These are phyloP conservation scores for Pseudobourletiella spinata DNA, from an alignment of 1,140 invertebrate species.

Conservation along the genomic window DNA sequence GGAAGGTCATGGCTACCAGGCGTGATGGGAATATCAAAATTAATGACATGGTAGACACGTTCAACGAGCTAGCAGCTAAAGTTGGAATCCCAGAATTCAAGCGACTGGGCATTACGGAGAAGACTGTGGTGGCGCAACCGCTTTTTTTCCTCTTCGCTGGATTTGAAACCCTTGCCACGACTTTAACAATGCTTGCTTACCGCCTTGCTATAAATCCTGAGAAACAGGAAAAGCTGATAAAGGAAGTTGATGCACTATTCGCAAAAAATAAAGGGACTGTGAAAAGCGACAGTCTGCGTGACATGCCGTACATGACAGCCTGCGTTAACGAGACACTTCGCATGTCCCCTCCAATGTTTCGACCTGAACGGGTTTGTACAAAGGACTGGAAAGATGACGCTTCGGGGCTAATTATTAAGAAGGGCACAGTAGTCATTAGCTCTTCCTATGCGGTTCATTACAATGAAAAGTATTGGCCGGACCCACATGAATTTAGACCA, in stretches of 20 bases:
- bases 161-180: not conserved
- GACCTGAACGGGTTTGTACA: constrained; percentile 20
- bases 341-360: constrained; percentile 9
- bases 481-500: constrained; percentile 17
- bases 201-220: constrained; percentile 14
- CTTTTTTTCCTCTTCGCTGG: constrained; percentile 23
- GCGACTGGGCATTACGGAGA: constrained; percentile 10
- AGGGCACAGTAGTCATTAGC: constrained; percentile 13
- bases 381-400: constrained; percentile 43
- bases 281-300: constrained; percentile 21
- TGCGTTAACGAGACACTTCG: constrained; percentile 25
- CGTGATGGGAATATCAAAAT: not conserved
- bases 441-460: constrained; percentile 14
- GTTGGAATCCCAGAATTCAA: constrained; percentile 1
- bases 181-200: not conserved
- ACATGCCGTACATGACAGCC: constrained; percentile 29
- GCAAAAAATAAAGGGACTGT: constrained; percentile 19
- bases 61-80: constrained; percentile 8
- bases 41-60: constrained; percentile 19
- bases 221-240: constrained; percentile 30
- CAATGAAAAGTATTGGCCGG: constrained; percentile 12
- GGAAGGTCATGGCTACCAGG: not conserved
- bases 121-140: constrained; percentile 17
- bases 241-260: constrained; percentile 34
- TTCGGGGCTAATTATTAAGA: constrained; percentile 38